phyloP scores from a whole-genome alignment of 2,888 invertebrate species.

The Coenonympha glycerion region DNA sequence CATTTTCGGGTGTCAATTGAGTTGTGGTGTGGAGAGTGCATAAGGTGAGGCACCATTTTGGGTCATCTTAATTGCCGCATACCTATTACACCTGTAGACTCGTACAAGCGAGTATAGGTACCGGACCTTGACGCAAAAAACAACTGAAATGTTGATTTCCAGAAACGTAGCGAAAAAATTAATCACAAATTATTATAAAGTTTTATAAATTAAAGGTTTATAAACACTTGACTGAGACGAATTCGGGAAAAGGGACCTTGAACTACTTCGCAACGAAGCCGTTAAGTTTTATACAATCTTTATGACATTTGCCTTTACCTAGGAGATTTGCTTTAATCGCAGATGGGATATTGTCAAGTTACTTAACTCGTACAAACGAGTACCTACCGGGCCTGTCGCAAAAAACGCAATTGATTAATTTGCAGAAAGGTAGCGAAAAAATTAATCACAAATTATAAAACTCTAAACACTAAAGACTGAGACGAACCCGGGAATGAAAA shows the following conservation, averaged over 20 bases:
- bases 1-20: too few species aligned
- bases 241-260: constrained; percentile 34
- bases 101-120: background rate
- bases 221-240: constrained; percentile 21
- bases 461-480: too few species aligned
- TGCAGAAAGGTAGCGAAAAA: too few species aligned
- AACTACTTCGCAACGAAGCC: constrained; percentile 29
- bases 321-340: background rate
- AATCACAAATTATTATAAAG: constrained; percentile 5
- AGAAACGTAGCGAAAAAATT: constrained; percentile 13
- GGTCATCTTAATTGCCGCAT: too few species aligned
- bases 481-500: too few species aligned
- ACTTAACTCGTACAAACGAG: too few species aligned
- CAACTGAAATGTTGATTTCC: background rate
- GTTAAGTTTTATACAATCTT: constrained; percentile 21
- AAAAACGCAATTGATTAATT: too few species aligned
- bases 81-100: background rate
- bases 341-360: background rate
- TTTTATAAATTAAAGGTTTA: too few species aligned
- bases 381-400: too few species aligned
- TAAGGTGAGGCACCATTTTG: too few species aligned
- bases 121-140: background rate
- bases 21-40: too few species aligned
- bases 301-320: constrained; percentile 11
- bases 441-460: too few species aligned